Percentiles rank a stretch among this genome's conserved stretches.
Conservation (phyloP, 2,797 vertebrate species). For the Arctocebus calabarensis region DNA sequence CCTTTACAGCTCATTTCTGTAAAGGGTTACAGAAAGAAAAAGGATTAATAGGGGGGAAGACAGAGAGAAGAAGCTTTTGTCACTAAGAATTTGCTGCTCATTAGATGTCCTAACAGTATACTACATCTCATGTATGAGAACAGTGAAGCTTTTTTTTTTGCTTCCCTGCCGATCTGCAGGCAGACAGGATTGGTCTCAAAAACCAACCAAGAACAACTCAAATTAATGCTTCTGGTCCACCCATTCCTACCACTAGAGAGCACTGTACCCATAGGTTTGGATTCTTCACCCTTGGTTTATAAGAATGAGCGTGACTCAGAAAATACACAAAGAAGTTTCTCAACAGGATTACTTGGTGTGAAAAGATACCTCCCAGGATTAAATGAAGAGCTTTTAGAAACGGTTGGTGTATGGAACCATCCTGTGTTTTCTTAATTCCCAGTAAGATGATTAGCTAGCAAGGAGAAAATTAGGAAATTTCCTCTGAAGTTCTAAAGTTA, state of each 20-base stretch:
- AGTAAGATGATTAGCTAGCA: conserved; percentile 71
- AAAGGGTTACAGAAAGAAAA: neutral
- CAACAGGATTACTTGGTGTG: conserved; percentile 72
- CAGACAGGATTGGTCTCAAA: neutral
- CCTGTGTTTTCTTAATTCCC: conserved; percentile 74
- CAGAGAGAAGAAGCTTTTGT: neutral
- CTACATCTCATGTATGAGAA: neutral
- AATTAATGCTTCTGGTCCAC: neutral
- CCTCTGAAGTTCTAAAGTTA: conserved; percentile 28
- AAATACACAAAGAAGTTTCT: conserved; percentile 66
- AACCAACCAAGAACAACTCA: neutral
- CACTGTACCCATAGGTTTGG: conserved; percentile 61
- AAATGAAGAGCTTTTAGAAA: conserved; percentile 77
- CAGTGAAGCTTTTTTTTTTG: neutral
- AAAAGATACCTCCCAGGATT: conserved; percentile 77
- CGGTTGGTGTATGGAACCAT: conserved; percentile 69
- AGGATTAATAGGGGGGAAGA: neutral
- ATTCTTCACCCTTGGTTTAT: neutral
- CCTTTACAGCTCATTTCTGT: neutral
- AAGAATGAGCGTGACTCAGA: neutral
- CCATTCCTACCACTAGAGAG: conserved; percentile 61
- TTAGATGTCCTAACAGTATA: neutral
- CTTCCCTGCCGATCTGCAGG: neutral
- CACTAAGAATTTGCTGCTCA: neutral
- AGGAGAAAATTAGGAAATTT: conserved; percentile 76